Conservation (phyloP, 2,888 invertebrate genomes). For the Lasius fuliginosus region DNA sequence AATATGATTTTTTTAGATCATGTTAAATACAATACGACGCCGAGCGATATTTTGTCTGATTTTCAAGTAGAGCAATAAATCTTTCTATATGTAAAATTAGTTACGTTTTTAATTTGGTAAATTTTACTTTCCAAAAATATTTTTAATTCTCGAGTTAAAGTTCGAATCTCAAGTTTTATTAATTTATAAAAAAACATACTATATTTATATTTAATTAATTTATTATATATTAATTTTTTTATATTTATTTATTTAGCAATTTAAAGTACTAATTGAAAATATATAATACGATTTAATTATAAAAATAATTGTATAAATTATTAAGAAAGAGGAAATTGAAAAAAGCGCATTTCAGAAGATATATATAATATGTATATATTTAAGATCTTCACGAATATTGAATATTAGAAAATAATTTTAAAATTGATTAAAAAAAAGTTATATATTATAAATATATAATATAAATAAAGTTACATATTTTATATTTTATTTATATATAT, state of each 20-base stretch:
- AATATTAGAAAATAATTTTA: slow-evolving; percentile 9
- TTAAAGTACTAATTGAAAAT: slow-evolving; percentile 1
- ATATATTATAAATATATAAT: not conserved
- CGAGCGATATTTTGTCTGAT: not conserved
- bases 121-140: not conserved
- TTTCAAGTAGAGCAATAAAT: not conserved
- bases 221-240: not conserved
- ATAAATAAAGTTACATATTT: too few relatives aligned
- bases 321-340: not conserved
- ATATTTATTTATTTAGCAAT: not conserved
- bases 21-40: not conserved
- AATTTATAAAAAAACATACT: not conserved
- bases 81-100: not conserved
- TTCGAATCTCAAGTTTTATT: not conserved
- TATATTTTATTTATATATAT: too few relatives aligned
- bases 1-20: not conserved
- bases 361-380: not conserved
- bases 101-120: not conserved
- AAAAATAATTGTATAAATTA: not conserved
- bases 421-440: slow-evolving; percentile 3
- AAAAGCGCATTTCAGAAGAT: not conserved
- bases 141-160: not conserved
- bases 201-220: not conserved
- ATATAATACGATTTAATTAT: not conserved
- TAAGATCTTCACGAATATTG: not conserved